A percentile compares a stretch with the other conserved stretches of the same genome.
These are phyloP conservation scores for Lissocephala sabroskyi DNA, from an alignment of 2,888 invertebrate genomes.

Conservation along the genomic window DNA sequence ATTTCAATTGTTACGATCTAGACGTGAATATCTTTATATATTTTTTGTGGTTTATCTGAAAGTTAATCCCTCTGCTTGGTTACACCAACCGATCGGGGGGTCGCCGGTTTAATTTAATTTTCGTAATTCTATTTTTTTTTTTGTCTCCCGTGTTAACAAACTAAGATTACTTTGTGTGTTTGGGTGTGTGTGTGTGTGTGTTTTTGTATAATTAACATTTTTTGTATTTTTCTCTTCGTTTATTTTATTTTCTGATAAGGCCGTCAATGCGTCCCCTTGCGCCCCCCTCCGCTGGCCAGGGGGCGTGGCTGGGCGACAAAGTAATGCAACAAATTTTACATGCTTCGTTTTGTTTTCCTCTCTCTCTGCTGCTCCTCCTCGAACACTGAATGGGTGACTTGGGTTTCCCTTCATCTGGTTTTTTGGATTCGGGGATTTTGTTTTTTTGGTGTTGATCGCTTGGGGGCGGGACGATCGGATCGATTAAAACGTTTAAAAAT, in stretches of 20 bases:
- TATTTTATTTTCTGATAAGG: slow-evolving; percentile 36
- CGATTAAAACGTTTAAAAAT: too few relatives aligned
- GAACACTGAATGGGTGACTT: slow-evolving; percentile 54
- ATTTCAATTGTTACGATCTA: slow-evolving; percentile 19
- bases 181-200: slow-evolving; percentile 20
- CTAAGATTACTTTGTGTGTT: slow-evolving; percentile 53
- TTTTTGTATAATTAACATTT: slow-evolving; percentile 19
- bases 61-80: too few relatives aligned
- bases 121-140: too few relatives aligned
- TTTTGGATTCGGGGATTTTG: neutral
- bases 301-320: slow-evolving; percentile 5
- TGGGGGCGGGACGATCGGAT: too few relatives aligned
- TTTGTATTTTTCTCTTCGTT: slow-evolving; percentile 1
- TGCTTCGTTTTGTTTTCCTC: slow-evolving; percentile 6
- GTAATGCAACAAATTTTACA: slow-evolving; percentile 41
- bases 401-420: slow-evolving; percentile 11
- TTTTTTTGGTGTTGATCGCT: neutral
- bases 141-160: slow-evolving; percentile 49
- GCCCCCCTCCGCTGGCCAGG: neutral
- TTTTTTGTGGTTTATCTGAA: slow-evolving; percentile 40
- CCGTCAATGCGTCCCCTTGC: slow-evolving; percentile 46
- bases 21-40: slow-evolving; percentile 7
- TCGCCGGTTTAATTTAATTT: too few relatives aligned
- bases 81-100: too few relatives aligned
- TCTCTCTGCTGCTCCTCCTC: too few relatives aligned